Conservation (phyloP, 1,140 invertebrate genomes). For the Pseudomyrmex dendroicus region DNA sequence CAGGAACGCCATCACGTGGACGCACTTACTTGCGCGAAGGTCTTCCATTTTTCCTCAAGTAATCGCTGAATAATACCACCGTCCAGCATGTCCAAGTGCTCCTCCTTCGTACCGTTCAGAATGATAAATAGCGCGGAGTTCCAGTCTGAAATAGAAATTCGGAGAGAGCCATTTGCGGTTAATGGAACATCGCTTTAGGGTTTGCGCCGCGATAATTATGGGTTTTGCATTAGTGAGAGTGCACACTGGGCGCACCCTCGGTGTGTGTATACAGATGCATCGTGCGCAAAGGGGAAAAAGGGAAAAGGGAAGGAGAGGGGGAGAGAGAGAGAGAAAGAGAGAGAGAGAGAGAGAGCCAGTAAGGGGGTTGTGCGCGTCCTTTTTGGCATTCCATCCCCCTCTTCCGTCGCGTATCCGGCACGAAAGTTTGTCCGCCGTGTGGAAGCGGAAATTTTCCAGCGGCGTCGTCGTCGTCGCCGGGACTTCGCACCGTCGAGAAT, state of each 20-base stretch:
- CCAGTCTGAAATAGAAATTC: constrained; percentile 92
- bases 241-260: neutral
- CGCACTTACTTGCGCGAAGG: constrained; percentile 94
- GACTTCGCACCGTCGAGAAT: neutral
- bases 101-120: constrained; percentile 97
- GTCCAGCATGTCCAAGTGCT: constrained; percentile 99
- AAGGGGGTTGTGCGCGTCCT: constrained; percentile 31
- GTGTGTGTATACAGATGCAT: constrained; percentile 33
- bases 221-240: constrained; percentile 66
- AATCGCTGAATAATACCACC: constrained; percentile 98
- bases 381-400: constrained; percentile 48
- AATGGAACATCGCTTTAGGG: constrained; percentile 74
- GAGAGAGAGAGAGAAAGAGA: too few species aligned
- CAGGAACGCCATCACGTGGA: constrained; percentile 68
- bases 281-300: too few species aligned
- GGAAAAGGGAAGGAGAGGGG: too few species aligned
- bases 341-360: neutral
- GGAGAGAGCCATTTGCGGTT: constrained; percentile 71
- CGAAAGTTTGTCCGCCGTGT: constrained; percentile 60
- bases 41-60: constrained; percentile 99
- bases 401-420: constrained; percentile 48
- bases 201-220: constrained; percentile 68
- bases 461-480: neutral
- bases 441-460: constrained; percentile 63
- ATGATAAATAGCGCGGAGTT: constrained; percentile 99